A percentile compares a stretch with the other conserved stretches of the same genome.
phyloP scores from a whole-genome alignment of 2,888 invertebrate genomes.

The Metallyticus violacea region DNA sequence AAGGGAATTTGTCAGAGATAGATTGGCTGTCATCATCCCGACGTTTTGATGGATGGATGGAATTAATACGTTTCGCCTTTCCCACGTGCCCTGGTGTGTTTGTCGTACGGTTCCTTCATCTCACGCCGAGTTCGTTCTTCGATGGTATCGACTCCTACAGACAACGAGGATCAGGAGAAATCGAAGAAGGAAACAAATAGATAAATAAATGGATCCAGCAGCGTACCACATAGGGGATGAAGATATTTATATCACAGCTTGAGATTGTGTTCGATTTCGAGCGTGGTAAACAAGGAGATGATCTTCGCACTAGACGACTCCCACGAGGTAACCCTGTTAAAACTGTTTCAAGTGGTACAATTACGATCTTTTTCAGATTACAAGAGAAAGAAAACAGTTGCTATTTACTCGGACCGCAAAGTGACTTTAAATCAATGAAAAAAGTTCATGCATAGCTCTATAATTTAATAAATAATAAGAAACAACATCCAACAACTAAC shows the following conservation, averaged over 20 bases:
- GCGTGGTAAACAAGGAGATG: not conserved
- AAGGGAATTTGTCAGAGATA: constrained; percentile 18
- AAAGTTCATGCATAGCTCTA: too few relatives aligned
- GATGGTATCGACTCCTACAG: not conserved
- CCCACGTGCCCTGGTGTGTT: not conserved
- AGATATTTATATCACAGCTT: not conserved
- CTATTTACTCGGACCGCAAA: too few relatives aligned
- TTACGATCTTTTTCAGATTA: too few relatives aligned
- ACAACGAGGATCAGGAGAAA: not conserved
- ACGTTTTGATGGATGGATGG: constrained; percentile 21
- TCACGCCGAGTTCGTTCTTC: not conserved
- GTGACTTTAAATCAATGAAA: too few relatives aligned
- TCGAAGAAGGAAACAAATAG: not conserved
- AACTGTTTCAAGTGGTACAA: not conserved
- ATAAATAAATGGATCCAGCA: not conserved
- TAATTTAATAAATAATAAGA: too few relatives aligned
- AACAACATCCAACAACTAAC: too few relatives aligned
- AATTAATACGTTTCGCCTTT: constrained; percentile 15
- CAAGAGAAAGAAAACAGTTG: too few relatives aligned
- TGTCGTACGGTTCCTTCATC: not conserved
- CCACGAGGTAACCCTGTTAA: not conserved
- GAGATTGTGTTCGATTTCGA: not conserved
- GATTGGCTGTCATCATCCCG: constrained; percentile 19
- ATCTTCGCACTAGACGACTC: not conserved
- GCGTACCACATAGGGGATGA: not conserved